Conservation (phyloP, 2,888 invertebrate species). For the Agrochola lychnidis region DNA sequence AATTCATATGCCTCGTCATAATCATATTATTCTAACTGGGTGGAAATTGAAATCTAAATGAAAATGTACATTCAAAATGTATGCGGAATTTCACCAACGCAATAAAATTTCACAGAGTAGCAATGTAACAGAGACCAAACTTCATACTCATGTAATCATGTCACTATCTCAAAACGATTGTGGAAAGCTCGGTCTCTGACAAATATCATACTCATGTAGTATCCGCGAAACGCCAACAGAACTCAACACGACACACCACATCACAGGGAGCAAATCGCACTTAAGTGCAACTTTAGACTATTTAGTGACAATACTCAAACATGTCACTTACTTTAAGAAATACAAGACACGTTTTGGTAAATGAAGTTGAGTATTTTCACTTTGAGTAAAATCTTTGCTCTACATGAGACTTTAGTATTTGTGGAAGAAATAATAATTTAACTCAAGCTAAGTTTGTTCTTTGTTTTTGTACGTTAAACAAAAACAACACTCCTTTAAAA, state of each 20-base stretch:
- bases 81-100: neutral
- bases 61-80: conserved; percentile 16
- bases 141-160: neutral
- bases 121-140: neutral
- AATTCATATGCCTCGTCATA: neutral
- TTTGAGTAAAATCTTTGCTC: conserved; percentile 12
- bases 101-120: neutral
- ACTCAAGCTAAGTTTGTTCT: neutral
- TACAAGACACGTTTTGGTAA: conserved; percentile 17
- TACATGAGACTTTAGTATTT: neutral
- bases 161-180: neutral
- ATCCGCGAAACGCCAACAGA: conserved; percentile 10
- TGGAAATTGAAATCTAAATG: conserved; percentile 19
- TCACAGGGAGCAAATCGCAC: conserved; percentile 42
- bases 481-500: neutral
- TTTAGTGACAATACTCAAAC: conserved; percentile 37
- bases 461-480: neutral
- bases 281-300: conserved; percentile 32
- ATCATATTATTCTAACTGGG: conserved; percentile 26
- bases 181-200: conserved; percentile 3
- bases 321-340: conserved; percentile 25
- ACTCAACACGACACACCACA: conserved; percentile 37
- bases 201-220: neutral
- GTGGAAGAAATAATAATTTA: neutral
- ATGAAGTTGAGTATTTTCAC: conserved; percentile 6